A percentile compares a stretch with the other conserved stretches of the same genome.
These are phyloP conservation scores for Brachyopa scutellaris DNA, from an alignment of 2,888 invertebrate genomes.

Conservation along the genomic window DNA sequence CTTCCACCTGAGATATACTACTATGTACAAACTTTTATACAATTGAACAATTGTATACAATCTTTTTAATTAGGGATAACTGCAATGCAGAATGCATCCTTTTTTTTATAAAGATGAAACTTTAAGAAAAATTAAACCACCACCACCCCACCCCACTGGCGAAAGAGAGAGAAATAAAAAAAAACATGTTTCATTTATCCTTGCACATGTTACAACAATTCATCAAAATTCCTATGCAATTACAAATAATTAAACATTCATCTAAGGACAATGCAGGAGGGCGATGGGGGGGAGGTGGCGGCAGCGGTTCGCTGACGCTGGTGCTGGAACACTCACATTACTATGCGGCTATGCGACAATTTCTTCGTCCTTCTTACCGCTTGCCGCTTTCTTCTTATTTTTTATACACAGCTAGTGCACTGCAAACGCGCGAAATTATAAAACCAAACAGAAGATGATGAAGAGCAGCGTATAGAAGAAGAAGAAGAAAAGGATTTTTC, in stretches of 20 bases:
- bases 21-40: too few relatives aligned
- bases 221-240: conserved; percentile 72
- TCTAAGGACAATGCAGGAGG: conserved; percentile 61
- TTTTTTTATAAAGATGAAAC: conserved; percentile 8
- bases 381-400: conserved; percentile 16
- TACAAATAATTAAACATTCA: conserved; percentile 73
- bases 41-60: conserved; percentile 14
- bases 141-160: too few relatives aligned
- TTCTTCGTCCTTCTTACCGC: conserved; percentile 31
- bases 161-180: too few relatives aligned
- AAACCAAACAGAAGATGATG: conserved; percentile 71
- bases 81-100: conserved; percentile 61
- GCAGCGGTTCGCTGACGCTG: conserved; percentile 5
- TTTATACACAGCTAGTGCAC: conserved; percentile 36
- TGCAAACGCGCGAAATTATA: conserved; percentile 71
- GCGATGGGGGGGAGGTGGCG: background rate
- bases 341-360: conserved; percentile 70
- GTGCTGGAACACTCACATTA: conserved; percentile 53
- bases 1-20: too few relatives aligned
- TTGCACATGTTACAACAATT: conserved; percentile 70
- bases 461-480: conserved; percentile 64
- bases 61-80: conserved; percentile 57
- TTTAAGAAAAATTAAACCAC: conserved; percentile 26
- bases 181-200: conserved; percentile 1
- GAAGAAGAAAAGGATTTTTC: conserved; percentile 69